Evolutionary conservation across 2,888 invertebrate genomes (phyloP), one percentile per base, ranked within the genome.

Genomic region (Catocala fraxini): DNA sequence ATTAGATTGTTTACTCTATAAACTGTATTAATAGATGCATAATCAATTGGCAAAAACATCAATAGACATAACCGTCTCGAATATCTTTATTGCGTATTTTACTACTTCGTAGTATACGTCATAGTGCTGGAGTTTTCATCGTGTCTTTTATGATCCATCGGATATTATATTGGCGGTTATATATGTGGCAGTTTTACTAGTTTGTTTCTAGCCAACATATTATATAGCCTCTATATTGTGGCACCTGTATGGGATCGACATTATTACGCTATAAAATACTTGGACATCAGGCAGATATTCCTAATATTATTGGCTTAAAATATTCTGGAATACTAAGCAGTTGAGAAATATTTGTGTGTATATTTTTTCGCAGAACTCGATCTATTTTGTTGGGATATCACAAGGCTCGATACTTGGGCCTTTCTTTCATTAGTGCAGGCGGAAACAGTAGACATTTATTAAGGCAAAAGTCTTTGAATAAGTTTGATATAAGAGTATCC

Each of bases 171-270:
- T 51, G 42, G 51, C 42, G 54, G 57, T 63, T 52, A 56, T 67
- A 47, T 63, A 55, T 59, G 48, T 51, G 48, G 61, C 54, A 51
- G 59, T 62, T 56, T 74, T 67, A 60, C 51, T 51, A 55, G 7
- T 25, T 43, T 62, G 42, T 68, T 65, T 39, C 43, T 43, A 45
- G 46, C 9, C 5, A n/a, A 7, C 42, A 54, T 55, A 51, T 55
- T 62, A 43, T 56, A 51, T 54, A 54, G 41, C 35, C 7, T 41
- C 15, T 25, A 48, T 41, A 46, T 11, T 55, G 51, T 11, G 46
- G 45, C 15, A 60, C 39, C 34, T 60, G 51, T 49, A 51, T 49
- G 43, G 48, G 33, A 49, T 42, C 13, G 33, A 48, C n/a, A 49
- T 49, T 41, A 25, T 48, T 49, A 56, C 7, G 13, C 41, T 41